Base-by-base conservation (phyloP, 2,797 vertebrate species). In the Lophius americanus region DNA sequence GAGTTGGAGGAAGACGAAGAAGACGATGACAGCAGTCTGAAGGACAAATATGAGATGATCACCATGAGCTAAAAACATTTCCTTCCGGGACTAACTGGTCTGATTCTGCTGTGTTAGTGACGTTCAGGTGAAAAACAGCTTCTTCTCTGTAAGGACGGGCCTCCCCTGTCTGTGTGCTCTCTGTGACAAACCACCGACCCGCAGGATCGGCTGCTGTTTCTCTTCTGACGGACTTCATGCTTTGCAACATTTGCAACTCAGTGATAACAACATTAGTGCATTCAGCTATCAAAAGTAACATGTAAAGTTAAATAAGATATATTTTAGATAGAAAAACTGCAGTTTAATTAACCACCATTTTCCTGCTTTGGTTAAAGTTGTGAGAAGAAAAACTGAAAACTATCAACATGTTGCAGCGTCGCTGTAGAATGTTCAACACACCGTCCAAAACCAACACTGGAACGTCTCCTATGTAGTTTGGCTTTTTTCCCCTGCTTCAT, bases 1-100 rank as follows among this genome's bases (percentile, higher is more conserved):
- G 91, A 92, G 7, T 92, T 93, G 1, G 82, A 86, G 1, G 92
- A 86, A 0, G 92, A 94, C 0, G 90, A 91, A 4, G 90, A 94
- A 1, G 93, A 94, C 0, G 93, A 93, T 3, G 92, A 94, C 78
- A 91, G 81, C 60, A 95, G 94, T 0, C 68, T 90, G 7, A 92
- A 89, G 67, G 93, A 96, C 72, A 98, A 98, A 92, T 95, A 97
- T 0, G 96, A 98, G 86, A 95, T 98, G 84, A 95, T 94, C 77
- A 90, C 92, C 41, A 91, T 93, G 90, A 93, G 89, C 68, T 94
- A 94, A 67, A 92, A 41, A 52, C 53, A 78, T 66, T 33, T 33
- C 50, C 9, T 49, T 53, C 3, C 52, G 13, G 46, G 49, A 53
- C 55, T 23, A 42, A 64, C 50, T 35, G 64, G 44, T 64, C 58